Percentiles rank a stretch among this genome's conserved stretches.
These are phyloP conservation scores for Stichodactyla helianthus DNA, from an alignment of 64 coral and sea anemone species.

Conservation along the genomic window DNA sequence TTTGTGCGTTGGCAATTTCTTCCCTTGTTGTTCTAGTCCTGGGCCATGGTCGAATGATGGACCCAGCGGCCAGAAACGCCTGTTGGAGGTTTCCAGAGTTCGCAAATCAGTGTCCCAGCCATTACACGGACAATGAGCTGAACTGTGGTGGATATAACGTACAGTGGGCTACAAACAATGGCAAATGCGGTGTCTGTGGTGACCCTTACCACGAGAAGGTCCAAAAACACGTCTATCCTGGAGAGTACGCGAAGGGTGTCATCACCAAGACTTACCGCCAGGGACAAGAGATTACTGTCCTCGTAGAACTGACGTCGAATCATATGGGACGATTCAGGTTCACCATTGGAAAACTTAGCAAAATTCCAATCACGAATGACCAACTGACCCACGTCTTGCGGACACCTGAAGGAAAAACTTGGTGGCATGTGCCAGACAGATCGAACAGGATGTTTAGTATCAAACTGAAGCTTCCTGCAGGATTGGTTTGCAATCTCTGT, in stretches of 20 bases:
- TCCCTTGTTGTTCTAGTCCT: conserved; percentile 6
- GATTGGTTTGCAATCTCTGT: conserved; percentile 48
- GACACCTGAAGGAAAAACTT: conserved; percentile 33
- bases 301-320: conserved; percentile 37
- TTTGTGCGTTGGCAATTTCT: background rate
- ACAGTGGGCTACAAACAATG: conserved; percentile 53
- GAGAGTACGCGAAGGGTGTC: conserved; percentile 34
- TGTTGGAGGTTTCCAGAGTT: conserved; percentile 50
- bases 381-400: conserved; percentile 25
- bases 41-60: conserved; percentile 65
- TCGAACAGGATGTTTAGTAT: conserved; percentile 20
- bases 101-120: background rate
- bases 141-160: conserved; percentile 49
- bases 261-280: conserved; percentile 44
- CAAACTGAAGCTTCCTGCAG: conserved; percentile 38
- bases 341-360: conserved; percentile 36
- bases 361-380: conserved; percentile 17
- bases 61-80: conserved; percentile 61
- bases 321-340: conserved; percentile 62
- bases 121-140: conserved; percentile 58
- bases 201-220: conserved; percentile 33
- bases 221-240: conserved; percentile 28
- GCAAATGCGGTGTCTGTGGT: conserved; percentile 72
- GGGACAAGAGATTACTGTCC: conserved; percentile 47
- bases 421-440: conserved; percentile 31